Conservation (phyloP, 1,140 invertebrate species). For the Zelostemma sp. region DNA sequence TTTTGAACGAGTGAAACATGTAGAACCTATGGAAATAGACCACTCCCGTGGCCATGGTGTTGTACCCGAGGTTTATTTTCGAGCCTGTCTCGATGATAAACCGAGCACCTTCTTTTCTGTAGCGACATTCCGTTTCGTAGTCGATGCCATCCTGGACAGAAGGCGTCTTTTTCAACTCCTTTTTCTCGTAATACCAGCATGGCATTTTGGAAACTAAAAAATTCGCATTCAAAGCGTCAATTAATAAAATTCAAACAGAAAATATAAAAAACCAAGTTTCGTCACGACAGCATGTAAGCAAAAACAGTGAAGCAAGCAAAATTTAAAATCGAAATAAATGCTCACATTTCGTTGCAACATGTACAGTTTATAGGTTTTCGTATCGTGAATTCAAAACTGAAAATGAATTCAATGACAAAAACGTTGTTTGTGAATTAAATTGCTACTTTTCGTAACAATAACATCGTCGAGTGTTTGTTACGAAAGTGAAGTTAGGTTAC, state of each 20-base stretch:
- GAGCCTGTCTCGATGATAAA: slow-evolving; percentile 94
- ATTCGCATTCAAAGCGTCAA: background rate
- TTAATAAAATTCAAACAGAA: no score
- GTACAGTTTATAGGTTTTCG: no score
- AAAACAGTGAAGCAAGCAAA: no score
- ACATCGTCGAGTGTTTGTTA: no score
- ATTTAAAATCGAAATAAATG: no score
- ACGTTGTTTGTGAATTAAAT: background rate
- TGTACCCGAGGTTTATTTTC: slow-evolving; percentile 93
- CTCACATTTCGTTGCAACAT: no score
- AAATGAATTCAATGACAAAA: background rate
- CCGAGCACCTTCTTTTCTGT: slow-evolving; percentile 83
- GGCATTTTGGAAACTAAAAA: slow-evolving; percentile 57
- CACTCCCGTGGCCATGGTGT: slow-evolving; percentile 97
- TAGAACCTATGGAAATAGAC: slow-evolving; percentile 99
- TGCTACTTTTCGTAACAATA: no score
- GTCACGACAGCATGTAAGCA: no score
- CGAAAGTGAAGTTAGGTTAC: no score
- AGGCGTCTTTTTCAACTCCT: slow-evolving; percentile 88
- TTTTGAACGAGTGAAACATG: slow-evolving; percentile 97
- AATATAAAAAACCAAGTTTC: no score
- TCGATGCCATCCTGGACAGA: slow-evolving; percentile 88
- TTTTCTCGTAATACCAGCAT: slow-evolving; percentile 96
- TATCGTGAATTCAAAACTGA: no score
- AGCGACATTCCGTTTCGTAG: slow-evolving; percentile 85